A percentile compares a stretch with the other conserved stretches of the same genome.
Evolutionary conservation across 2,113 vertebrate genomes (phyloP).

Genomic region (Osmerus mordax): DNA sequence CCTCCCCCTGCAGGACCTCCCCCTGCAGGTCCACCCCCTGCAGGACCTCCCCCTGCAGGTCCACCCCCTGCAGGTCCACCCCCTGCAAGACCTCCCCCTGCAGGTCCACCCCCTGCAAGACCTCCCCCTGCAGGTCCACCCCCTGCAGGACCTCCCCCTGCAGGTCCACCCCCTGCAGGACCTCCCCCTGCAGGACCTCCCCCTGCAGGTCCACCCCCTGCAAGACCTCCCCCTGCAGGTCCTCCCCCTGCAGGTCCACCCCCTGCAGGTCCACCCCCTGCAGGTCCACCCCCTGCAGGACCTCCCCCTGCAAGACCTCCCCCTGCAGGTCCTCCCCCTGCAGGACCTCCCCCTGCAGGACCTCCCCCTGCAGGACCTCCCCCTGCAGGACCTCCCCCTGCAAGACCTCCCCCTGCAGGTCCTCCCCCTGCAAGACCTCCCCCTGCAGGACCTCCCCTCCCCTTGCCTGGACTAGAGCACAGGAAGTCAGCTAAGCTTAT

Average conservation of each 20-base stretch:
- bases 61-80: background rate
- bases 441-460: constrained; percentile 15
- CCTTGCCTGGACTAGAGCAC: constrained; percentile 47
- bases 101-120: constrained; percentile 15
- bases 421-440: background rate
- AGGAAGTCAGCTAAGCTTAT: constrained; percentile 55
- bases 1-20: constrained; percentile 16
- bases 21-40: background rate
- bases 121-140: constrained; percentile 4
- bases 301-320: constrained; percentile 3
- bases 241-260: constrained; percentile 15
- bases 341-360: background rate
- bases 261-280: background rate
- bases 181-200: background rate
- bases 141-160: constrained; percentile 9
- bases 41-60: constrained; percentile 5
- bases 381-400: constrained; percentile 6
- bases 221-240: background rate
- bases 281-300: constrained; percentile 7
- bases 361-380: background rate
- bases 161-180: constrained; percentile 12
- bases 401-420: no score
- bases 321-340: background rate
- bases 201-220: background rate
- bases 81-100: background rate